A percentile compares a stretch with the other conserved stretches of the same genome.
phyloP scores from a whole-genome alignment of 2,797 vertebrate species.

The Coranthus polyacanthus region DNA sequence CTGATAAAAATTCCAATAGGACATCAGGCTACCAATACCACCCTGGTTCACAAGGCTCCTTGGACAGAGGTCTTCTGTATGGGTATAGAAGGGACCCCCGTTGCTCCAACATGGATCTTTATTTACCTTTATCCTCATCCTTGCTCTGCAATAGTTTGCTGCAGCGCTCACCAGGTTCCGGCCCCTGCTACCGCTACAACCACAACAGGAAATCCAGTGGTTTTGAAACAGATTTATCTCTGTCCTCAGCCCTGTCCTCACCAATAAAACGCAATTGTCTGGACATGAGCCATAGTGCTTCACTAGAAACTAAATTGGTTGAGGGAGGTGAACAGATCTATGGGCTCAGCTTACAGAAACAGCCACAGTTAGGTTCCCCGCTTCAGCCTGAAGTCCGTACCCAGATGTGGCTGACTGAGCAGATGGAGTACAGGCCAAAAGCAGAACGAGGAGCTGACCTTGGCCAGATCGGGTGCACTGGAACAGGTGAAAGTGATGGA shows the following conservation, averaged over 20 bases:
- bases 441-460: constrained; percentile 55
- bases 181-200: constrained; percentile 87
- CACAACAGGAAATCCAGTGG: constrained; percentile 73
- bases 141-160: constrained; percentile 76
- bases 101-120: constrained; percentile 80
- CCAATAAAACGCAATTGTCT: constrained; percentile 86
- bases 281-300: constrained; percentile 90
- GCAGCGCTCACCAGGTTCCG: constrained; percentile 82
- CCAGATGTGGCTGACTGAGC: constrained; percentile 96
- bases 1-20: constrained; percentile 71
- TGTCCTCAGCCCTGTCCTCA: constrained; percentile 77
- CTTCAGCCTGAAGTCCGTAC: constrained; percentile 92
- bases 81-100: constrained; percentile 81
- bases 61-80: constrained; percentile 81
- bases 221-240: constrained; percentile 69
- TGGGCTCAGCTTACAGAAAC: constrained; percentile 76
- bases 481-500: constrained; percentile 20
- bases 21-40: constrained; percentile 59
- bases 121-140: constrained; percentile 66
- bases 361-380: constrained; percentile 84
- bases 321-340: constrained; percentile 29
- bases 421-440: constrained; percentile 88
- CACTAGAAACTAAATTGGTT: constrained; percentile 87
- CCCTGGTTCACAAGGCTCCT: constrained; percentile 78
- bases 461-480: neutral